phyloP scores from a whole-genome alignment of 2,113 vertebrate species.

The Chaenogobius annularis region DNA sequence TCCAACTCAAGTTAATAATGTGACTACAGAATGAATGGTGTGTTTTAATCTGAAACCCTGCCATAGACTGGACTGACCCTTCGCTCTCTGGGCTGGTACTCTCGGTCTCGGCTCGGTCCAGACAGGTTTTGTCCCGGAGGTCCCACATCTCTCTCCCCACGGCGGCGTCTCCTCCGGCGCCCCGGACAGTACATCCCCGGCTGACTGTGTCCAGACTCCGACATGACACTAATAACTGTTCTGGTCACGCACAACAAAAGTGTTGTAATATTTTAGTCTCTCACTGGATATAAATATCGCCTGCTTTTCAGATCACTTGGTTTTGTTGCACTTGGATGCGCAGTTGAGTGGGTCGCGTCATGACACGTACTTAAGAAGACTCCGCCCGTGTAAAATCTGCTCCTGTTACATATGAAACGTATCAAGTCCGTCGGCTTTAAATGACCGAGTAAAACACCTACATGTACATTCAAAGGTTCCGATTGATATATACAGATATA shows the following conservation, averaged over 20 bases:
- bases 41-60: background rate
- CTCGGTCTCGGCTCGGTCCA: slow-evolving; percentile 85
- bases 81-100: slow-evolving; percentile 83
- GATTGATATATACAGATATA: background rate
- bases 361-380: background rate
- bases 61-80: slow-evolving; percentile 57
- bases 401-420: background rate
- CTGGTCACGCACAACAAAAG: background rate
- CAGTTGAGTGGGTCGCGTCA: fast-evolving
- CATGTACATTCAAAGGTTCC: slow-evolving; percentile 3
- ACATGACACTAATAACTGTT: slow-evolving; percentile 69
- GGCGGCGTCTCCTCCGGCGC: slow-evolving; percentile 82
- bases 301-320: background rate
- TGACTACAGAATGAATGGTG: background rate
- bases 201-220: slow-evolving; percentile 91
- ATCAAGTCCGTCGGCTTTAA: slow-evolving; percentile 12
- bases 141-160: slow-evolving; percentile 80
- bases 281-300: background rate
- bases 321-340: fast-evolving
- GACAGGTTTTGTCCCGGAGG: slow-evolving; percentile 84
- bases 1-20: too few species aligned
- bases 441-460: slow-evolving; percentile 35
- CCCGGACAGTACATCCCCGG: slow-evolving; percentile 86
- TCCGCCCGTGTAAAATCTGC: slow-evolving; percentile 8
- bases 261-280: background rate